Evolutionary conservation across 2,888 invertebrate species (phyloP).

Genomic region (Folsomia candida): DNA sequence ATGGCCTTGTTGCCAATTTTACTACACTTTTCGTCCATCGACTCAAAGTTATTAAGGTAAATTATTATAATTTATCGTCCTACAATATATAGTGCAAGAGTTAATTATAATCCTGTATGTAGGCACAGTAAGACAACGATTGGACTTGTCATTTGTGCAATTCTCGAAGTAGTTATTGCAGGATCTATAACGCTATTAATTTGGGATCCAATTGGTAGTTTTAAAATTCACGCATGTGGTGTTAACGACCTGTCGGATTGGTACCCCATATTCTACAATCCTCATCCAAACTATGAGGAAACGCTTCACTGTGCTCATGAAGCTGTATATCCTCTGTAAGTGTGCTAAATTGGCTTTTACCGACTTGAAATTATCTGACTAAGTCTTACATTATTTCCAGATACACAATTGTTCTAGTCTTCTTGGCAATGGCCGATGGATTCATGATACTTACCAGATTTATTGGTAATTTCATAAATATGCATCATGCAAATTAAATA

Average conservation of each 20-base stretch:
- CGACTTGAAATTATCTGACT: not conserved
- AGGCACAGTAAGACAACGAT: constrained; percentile 73
- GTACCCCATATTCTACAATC: constrained; percentile 94
- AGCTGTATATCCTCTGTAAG: constrained; percentile 94
- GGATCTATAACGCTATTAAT: constrained; percentile 73
- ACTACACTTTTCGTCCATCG: constrained; percentile 89
- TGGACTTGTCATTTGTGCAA: constrained; percentile 75
- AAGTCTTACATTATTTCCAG: constrained; percentile 59
- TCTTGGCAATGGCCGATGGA: constrained; percentile 78
- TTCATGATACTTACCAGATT: constrained; percentile 78
- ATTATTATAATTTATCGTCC: not conserved
- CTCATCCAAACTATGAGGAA: constrained; percentile 83
- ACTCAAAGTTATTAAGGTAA: constrained; percentile 55
- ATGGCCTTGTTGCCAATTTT: constrained; percentile 86
- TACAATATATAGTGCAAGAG: not conserved
- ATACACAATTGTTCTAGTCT: constrained; percentile 86
- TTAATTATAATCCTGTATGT: not conserved
- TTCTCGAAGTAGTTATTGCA: constrained; percentile 75
- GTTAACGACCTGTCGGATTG: constrained; percentile 84
- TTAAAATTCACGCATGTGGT: constrained; percentile 73
- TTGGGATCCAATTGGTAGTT: constrained; percentile 76
- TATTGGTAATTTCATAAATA: too few relatives aligned
- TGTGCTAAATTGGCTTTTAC: constrained; percentile 47
- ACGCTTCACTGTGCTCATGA: constrained; percentile 93
- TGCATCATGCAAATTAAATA: too few relatives aligned